Percentiles rank a stretch among this genome's conserved stretches.
phyloP scores from a whole-genome alignment of 2,888 invertebrate species.

The Brachyptera putata region DNA sequence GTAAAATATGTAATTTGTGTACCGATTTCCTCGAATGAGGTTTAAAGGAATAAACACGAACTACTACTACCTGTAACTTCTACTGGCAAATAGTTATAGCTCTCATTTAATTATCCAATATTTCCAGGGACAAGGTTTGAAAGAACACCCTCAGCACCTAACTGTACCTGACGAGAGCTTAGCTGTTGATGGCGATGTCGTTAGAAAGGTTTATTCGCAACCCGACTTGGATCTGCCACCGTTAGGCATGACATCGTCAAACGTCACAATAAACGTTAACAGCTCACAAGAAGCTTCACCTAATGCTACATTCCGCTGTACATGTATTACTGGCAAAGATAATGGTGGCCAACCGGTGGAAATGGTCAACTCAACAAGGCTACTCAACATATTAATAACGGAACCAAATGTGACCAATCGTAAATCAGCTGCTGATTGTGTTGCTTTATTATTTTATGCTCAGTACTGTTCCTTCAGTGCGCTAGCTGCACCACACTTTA shows the following conservation, averaged over 20 bases:
- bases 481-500: constrained; percentile 83
- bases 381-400: constrained; percentile 61
- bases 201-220: not conserved
- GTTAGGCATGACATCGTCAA: not conserved
- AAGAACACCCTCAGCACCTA: constrained; percentile 7
- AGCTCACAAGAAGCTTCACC: constrained; percentile 11
- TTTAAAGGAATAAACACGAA: too few species aligned
- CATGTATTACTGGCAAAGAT: constrained; percentile 25
- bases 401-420: constrained; percentile 63
- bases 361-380: constrained; percentile 65
- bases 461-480: constrained; percentile 88
- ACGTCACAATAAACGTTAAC: constrained; percentile 19
- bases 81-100: too few species aligned
- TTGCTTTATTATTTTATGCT: constrained; percentile 83
- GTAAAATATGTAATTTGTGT: too few species aligned
- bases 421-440: constrained; percentile 61
- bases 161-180: constrained; percentile 7
- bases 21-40: too few species aligned
- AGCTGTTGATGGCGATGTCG: constrained; percentile 9
- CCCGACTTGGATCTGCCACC: not conserved
- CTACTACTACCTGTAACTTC: too few species aligned
- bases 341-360: constrained; percentile 27
- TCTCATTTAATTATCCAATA: too few species aligned
- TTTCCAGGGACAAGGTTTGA: too few species aligned
- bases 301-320: constrained; percentile 22